Base-by-base conservation (phyloP, 2,113 vertebrate species). In the Gallinago paraguaiae region DNA sequence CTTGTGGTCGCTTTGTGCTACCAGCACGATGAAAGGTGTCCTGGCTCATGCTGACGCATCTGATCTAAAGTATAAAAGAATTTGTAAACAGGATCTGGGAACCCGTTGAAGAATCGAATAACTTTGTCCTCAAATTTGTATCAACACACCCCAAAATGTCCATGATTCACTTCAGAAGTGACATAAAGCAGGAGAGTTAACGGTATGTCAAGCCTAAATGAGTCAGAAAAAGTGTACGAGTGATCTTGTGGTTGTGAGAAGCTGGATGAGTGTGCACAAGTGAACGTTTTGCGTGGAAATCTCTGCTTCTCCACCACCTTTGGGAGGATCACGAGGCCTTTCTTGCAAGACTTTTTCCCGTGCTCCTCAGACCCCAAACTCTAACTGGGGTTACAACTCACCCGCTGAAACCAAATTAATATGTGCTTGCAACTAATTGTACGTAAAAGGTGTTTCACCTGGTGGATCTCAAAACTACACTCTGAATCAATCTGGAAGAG, bases 1-100 rank as follows among this genome's bases (percentile, higher is more conserved):
- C 59, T 90, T 67, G 16, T 4, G 50, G 61, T 61, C 90, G 76
- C 35, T 86, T 61, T 77, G 83, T 6, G 19, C 63, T 39, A 28
- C 24, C 43, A 24, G 76, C 35, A 33, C 41, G 35, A 39, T 41
- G 51, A 45, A 91, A 95, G 72, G 65, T 94, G 61, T 65, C 90
- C 69, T 87, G 92, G 51, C 70, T 83, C 51, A 8, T 15, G n/a
- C 60, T 63, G 92, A 54, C 2, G 3, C n/a, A 17, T 74, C 72
- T 72, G 56, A 50, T 59, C 74, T n/a, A 4, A 67, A 91, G 65
- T 16, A 50, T 53, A 20, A 69, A 84, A 37, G 69, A 91, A 95
- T 89, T 93, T 75, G 30, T 86, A 87, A 87, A 87, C 69, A 89
- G 84, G 61, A 84, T 89, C 78, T 91, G 48, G 65, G 77, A 91